phyloP scores from a whole-genome alignment of 2,888 invertebrate species.

The Magallana nippona region DNA sequence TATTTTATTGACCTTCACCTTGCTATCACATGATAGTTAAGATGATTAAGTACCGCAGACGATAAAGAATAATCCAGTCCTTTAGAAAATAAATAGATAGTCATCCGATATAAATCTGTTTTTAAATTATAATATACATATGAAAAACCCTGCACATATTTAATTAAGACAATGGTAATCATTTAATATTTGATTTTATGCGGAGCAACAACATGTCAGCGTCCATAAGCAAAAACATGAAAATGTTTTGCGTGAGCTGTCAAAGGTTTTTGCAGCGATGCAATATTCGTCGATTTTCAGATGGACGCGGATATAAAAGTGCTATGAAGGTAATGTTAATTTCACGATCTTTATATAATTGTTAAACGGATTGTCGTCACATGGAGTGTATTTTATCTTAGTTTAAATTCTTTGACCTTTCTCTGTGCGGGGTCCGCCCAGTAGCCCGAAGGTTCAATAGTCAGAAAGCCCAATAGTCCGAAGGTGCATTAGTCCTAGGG shows the following conservation, averaged over 20 bases:
- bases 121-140: too few relatives aligned
- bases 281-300: background rate
- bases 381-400: too few relatives aligned
- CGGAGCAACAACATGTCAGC: constrained; percentile 62
- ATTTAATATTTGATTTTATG: constrained; percentile 27
- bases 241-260: constrained; percentile 1
- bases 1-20: constrained; percentile 47
- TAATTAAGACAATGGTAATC: too few relatives aligned
- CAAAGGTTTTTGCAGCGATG: constrained; percentile 23
- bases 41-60: constrained; percentile 35
- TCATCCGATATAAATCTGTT: background rate
- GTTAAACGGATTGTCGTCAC: too few relatives aligned
- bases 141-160: too few relatives aligned
- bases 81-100: background rate
- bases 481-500: too few relatives aligned
- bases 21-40: constrained; percentile 48
- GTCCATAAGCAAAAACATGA: constrained; percentile 48
- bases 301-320: background rate
- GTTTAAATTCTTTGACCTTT: too few relatives aligned
- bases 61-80: background rate
- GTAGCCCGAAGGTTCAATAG: too few relatives aligned
- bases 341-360: too few relatives aligned
- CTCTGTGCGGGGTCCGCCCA: too few relatives aligned
- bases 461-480: too few relatives aligned
- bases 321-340: background rate